Evolutionary conservation across 2,113 vertebrate genomes (phyloP).

Genomic region (Illadopsis cleaveri): DNA sequence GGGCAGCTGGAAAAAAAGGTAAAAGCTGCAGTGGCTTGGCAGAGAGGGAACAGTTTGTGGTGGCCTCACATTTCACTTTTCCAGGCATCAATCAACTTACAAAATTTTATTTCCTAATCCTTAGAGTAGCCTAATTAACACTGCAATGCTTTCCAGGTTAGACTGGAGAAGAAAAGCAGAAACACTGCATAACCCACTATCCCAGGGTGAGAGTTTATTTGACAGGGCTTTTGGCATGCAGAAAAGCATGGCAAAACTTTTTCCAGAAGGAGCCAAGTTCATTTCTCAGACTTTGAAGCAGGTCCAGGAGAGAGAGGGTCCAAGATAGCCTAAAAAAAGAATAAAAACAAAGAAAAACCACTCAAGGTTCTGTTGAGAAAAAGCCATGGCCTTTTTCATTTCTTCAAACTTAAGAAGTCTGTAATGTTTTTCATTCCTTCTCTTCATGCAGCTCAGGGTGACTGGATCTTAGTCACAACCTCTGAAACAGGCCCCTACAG

Average conservation of each 20-base stretch:
- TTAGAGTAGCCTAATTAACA: neutral
- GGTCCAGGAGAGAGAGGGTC: neutral
- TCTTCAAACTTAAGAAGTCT: neutral
- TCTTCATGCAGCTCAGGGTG: neutral
- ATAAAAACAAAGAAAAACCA: neutral
- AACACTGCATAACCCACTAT: neutral
- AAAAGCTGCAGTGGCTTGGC: neutral
- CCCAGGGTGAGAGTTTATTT: neutral
- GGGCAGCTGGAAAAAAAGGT: neutral
- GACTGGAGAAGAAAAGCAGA: neutral
- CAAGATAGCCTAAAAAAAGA: neutral
- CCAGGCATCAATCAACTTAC: neutral
- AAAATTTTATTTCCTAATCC: neutral
- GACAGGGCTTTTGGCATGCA: neutral
- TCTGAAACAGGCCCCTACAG: neutral
- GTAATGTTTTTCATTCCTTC: neutral
- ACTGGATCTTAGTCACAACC: neutral
- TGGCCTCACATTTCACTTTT: neutral
- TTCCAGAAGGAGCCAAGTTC: neutral
- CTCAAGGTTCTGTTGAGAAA: neutral
- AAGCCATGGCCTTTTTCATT: neutral
- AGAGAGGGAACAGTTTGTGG: accelerated
- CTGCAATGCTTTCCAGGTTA: neutral
- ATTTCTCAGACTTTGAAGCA: neutral
- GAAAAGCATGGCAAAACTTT: neutral